Base-by-base conservation (phyloP, 2,113 vertebrate genomes). In the Silurus asotus region DNA sequence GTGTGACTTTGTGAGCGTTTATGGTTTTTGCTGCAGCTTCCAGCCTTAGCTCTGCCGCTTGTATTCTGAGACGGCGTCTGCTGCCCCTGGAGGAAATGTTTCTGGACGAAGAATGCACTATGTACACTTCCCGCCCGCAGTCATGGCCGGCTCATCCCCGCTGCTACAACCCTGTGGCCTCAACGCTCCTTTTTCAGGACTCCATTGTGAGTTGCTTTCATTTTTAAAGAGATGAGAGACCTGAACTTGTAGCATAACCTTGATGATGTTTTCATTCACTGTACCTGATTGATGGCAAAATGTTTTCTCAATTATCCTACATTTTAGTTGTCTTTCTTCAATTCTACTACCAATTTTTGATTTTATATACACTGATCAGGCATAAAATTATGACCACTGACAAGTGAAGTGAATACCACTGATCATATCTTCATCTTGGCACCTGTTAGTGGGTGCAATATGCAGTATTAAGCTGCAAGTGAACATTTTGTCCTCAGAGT, bases 71-170 rank as follows among this genome's bases (percentile, higher is more conserved):
- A 19, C 92, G 88, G 0, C 91, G 92, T 64, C 64, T 92, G 2
- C 91, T 86, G 77, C 82, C 86, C 9, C 84, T 93, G 51, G 92
- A 93, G 84, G 94, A 95, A 82, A 69, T 92, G 69, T 90, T 91
- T 23, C 55, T 96, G 91, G 94, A 96, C 28, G 93, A 94, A 55
- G 95, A 96, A 79, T 94, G 95, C 81, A 91, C 94, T 81, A 91
- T 86, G 85, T 95, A 92, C 91, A 93, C 89, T n/a, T 93, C 92
- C 58, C 37, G 65, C 10, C 86, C 19, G 23, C 87, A 72, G 23
- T n/a, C 62, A 59, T 8, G 85, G 64, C 76, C 85, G 0, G 79
- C 81, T 8, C 91, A 72, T 28, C 89, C 89, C 0, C 92, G 94
- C 81, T 94, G 93, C 86, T 90, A 79, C 81, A 94, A 96, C 91